Conservation (phyloP, 2,797 vertebrate genomes). For the Tachyglossus aculeatus region DNA sequence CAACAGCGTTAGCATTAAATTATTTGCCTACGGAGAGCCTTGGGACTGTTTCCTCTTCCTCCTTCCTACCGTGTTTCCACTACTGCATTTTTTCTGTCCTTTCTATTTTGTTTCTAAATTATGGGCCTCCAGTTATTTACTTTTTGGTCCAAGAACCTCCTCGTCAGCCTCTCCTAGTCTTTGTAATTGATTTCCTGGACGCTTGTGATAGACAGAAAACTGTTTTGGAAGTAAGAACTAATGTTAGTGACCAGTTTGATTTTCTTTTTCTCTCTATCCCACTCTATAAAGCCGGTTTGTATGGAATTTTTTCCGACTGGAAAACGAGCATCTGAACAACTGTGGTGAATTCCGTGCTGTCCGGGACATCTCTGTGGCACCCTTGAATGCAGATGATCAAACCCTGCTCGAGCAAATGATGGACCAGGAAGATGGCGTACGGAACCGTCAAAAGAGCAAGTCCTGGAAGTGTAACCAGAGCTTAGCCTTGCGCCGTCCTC, state of each 20-base stretch:
- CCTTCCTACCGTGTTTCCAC: neutral
- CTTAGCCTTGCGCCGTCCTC: slow-evolving; percentile 89
- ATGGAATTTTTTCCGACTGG: slow-evolving; percentile 98
- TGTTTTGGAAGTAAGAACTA: neutral
- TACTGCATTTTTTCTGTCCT: neutral
- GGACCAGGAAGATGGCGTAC: slow-evolving; percentile 97
- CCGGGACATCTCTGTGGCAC: slow-evolving; percentile 94
- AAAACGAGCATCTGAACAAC: slow-evolving; percentile 98
- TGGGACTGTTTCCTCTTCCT: neutral
- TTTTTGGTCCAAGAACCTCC: slow-evolving; percentile 7
- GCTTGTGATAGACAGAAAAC: fast-evolving
- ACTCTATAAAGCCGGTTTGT: slow-evolving; percentile 87
- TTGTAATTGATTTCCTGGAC: neutral
- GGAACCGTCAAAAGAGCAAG: slow-evolving; percentile 94
- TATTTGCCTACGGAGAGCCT: neutral
- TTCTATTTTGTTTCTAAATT: neutral
- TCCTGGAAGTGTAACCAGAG: slow-evolving; percentile 95
- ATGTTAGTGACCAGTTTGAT: neutral
- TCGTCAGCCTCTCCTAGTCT: neutral
- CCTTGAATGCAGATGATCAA: slow-evolving; percentile 93
- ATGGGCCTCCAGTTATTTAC: neutral
- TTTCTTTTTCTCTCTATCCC: neutral
- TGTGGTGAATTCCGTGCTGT: slow-evolving; percentile 97
- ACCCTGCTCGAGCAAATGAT: slow-evolving; percentile 97
- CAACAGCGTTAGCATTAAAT: neutral